phyloP scores from a whole-genome alignment of 2,797 vertebrate genomes.

The Falco peregrinus region DNA sequence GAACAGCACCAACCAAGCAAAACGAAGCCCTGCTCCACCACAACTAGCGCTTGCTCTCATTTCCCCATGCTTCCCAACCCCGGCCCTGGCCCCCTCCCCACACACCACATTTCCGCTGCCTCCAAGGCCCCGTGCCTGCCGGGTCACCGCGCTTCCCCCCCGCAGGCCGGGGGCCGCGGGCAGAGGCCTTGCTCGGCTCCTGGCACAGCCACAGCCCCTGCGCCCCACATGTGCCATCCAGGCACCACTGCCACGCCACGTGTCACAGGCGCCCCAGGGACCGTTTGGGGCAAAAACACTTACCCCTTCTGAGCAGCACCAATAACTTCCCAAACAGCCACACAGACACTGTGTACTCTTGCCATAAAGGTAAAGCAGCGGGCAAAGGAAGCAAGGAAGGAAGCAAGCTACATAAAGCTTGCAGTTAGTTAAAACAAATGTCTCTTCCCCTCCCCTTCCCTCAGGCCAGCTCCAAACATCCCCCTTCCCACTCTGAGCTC shows the following conservation, averaged over 20 bases:
- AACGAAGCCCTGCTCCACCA: neutral
- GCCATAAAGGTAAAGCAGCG: neutral
- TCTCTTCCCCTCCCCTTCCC: neutral
- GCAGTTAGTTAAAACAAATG: conserved; percentile 27
- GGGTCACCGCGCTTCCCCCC: rapidly evolving
- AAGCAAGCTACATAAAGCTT: conserved; percentile 31
- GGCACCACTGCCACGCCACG: neutral
- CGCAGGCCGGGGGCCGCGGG: rapidly evolving
- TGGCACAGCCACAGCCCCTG: neutral
- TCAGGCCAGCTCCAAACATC: neutral
- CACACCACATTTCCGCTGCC: rapidly evolving
- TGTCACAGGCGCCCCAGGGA: neutral
- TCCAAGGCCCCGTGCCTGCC: neutral
- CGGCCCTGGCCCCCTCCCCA: rapidly evolving
- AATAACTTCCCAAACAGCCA: neutral
- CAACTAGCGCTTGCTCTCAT: neutral
- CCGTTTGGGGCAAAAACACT: rapidly evolving
- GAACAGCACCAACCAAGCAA: neutral
- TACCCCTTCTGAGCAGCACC: neutral
- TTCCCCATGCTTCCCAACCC: neutral
- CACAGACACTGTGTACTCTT: neutral
- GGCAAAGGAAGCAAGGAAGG: conserved; percentile 36
- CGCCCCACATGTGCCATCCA: rapidly evolving
- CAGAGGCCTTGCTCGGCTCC: rapidly evolving
- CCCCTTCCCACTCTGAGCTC: neutral